Evolutionary conservation across 2,888 invertebrate species (phyloP).

Genomic region (Disparrhopalites patrizii): DNA sequence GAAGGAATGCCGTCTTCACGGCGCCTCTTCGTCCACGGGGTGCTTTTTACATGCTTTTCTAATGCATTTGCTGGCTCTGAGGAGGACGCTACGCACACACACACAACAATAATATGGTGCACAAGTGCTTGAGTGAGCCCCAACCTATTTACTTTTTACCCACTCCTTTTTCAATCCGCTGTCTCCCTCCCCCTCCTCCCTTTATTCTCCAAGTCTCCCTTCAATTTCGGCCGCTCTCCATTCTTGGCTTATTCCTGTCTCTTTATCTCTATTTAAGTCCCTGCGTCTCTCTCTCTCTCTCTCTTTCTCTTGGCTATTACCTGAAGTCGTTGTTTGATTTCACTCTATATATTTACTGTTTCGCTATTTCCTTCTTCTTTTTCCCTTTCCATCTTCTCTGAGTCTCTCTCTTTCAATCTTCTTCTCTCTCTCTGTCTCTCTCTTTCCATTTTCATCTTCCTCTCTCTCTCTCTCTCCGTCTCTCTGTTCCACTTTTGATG

Average conservation of each 20-base stretch:
- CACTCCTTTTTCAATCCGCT: background rate
- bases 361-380: too few relatives aligned
- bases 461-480: background rate
- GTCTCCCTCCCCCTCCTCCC: background rate
- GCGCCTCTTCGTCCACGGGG: conserved; percentile 34
- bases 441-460: background rate
- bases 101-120: background rate
- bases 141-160: background rate
- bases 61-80: too few relatives aligned
- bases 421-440: too few relatives aligned
- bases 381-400: too few relatives aligned
- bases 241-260: too few relatives aligned
- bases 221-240: too few relatives aligned
- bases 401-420: background rate
- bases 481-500: background rate
- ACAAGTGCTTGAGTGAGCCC: background rate
- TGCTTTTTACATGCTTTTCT: conserved; percentile 19
- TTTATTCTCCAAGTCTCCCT: too few relatives aligned
- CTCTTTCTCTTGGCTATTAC: too few relatives aligned
- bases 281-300: too few relatives aligned
- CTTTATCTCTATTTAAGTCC: too few relatives aligned
- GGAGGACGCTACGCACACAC: background rate
- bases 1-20: conserved; percentile 34
- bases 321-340: too few relatives aligned
- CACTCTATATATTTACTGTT: too few relatives aligned